These are phyloP conservation scores for Nematolebias whitei DNA, from an alignment of 2,113 vertebrate genomes.

Conservation along the genomic window DNA sequence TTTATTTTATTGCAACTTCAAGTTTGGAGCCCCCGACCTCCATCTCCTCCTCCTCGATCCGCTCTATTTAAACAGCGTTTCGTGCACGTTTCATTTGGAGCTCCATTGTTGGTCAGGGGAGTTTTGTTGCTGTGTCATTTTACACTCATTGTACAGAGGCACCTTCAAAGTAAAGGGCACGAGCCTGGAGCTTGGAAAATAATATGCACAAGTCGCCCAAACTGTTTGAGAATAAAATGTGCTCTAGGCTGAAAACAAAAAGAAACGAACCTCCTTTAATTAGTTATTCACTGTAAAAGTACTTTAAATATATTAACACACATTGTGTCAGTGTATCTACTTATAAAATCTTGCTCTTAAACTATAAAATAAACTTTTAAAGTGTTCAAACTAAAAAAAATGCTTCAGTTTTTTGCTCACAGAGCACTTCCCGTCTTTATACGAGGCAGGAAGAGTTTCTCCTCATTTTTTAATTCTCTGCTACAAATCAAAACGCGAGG, in stretches of 20 bases:
- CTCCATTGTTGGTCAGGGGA: constrained; percentile 53
- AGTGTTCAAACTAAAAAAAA: constrained; percentile 7
- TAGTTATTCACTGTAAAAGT: background rate
- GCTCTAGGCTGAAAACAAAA: constrained; percentile 10
- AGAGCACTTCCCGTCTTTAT: constrained; percentile 41
- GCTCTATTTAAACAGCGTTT: constrained; percentile 34
- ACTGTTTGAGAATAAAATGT: constrained; percentile 9
- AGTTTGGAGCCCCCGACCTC: constrained; percentile 15
- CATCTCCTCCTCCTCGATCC: constrained; percentile 21
- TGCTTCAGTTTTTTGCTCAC: constrained; percentile 22
- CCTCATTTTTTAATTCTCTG: background rate
- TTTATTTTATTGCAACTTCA: constrained; percentile 30
- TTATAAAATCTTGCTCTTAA: constrained; percentile 8
- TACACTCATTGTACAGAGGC: constrained; percentile 57
- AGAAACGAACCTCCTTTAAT: constrained; percentile 7
- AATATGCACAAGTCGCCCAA: constrained; percentile 41
- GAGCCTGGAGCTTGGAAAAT: constrained; percentile 61
- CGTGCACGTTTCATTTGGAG: constrained; percentile 32
- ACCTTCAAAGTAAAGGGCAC: constrained; percentile 44
- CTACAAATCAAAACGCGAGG: background rate
- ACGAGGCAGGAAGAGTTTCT: constrained; percentile 1
- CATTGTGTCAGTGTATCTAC: constrained; percentile 2
- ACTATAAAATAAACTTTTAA: constrained; percentile 1
- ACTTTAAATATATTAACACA: too few species aligned
- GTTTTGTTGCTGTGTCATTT: constrained; percentile 68